Conservation (phyloP, 2,888 invertebrate species). For the Cheilosia impressa region DNA sequence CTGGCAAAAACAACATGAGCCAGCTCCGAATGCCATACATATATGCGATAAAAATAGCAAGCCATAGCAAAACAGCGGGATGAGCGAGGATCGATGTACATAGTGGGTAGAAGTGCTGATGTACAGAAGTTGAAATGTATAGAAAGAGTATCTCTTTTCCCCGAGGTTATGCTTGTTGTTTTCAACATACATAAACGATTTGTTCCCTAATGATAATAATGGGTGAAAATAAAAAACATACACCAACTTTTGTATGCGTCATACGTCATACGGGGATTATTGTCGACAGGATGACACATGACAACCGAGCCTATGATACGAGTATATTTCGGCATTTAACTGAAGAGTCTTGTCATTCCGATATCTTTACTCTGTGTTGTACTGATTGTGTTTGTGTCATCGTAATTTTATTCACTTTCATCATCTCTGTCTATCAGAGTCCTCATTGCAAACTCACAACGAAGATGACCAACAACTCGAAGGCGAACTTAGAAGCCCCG, state of each 20-base stretch:
- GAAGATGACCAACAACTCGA: background rate
- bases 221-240: background rate
- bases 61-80: constrained; percentile 11
- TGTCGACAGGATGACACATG: background rate
- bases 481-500: background rate
- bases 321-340: too few relatives aligned
- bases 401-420: background rate
- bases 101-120: constrained; percentile 21
- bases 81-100: constrained; percentile 22
- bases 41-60: constrained; percentile 4
- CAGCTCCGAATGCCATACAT: background rate
- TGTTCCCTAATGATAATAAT: constrained; percentile 38
- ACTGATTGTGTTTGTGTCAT: too few relatives aligned
- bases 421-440: background rate
- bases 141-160: constrained; percentile 8
- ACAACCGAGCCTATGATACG: background rate
- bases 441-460: background rate
- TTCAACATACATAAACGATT: constrained; percentile 38
- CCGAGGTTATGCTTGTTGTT: constrained; percentile 27
- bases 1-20: constrained; percentile 8
- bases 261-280: constrained; percentile 41
- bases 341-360: too few relatives aligned
- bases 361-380: too few relatives aligned
- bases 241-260: constrained; percentile 32
- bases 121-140: constrained; percentile 14